These are phyloP conservation scores for Adineta ricciae DNA, from an alignment of 2,888 invertebrate species.

Conservation along the genomic window DNA sequence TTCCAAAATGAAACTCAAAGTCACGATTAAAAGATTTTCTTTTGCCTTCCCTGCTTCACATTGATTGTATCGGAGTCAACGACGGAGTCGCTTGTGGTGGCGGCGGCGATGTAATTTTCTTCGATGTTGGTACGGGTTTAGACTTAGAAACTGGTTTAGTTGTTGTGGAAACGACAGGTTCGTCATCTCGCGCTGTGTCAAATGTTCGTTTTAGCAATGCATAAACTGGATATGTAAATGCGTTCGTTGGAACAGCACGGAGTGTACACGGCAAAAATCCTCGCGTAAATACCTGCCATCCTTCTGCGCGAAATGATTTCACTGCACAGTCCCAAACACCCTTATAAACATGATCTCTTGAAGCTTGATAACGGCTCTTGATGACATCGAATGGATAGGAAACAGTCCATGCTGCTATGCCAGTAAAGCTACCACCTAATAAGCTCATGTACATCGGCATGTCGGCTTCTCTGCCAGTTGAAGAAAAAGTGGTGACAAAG, in stretches of 20 bases:
- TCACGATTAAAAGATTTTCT: background rate
- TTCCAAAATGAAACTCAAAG: background rate
- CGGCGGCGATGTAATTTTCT: background rate
- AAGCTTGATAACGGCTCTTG: slow-evolving; percentile 70
- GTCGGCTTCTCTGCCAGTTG: slow-evolving; percentile 11
- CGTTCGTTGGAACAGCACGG: slow-evolving; percentile 83
- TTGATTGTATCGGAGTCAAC: background rate
- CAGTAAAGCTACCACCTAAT: slow-evolving; percentile 70
- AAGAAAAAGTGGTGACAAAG: slow-evolving; percentile 37
- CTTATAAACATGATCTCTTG: slow-evolving; percentile 37
- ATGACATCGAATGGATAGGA: slow-evolving; percentile 80
- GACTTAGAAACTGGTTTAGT: background rate
- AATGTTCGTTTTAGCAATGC: background rate
- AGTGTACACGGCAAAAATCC: slow-evolving; percentile 55
- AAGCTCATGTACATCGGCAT: slow-evolving; percentile 53
- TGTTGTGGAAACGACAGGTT: background rate
- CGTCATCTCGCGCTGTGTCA: background rate
- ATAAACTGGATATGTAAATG: slow-evolving; percentile 45
- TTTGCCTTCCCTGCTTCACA: background rate
- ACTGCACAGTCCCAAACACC: slow-evolving; percentile 37
- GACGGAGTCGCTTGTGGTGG: background rate
- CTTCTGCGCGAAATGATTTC: slow-evolving; percentile 24
- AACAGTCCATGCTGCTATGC: slow-evolving; percentile 71
- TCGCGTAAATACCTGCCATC: slow-evolving; percentile 23
- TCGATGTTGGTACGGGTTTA: background rate